A percentile compares a stretch with the other conserved stretches of the same genome.
Evolutionary conservation across 2,113 vertebrate species (phyloP).

Genomic region (Bombycilla garrulus): DNA sequence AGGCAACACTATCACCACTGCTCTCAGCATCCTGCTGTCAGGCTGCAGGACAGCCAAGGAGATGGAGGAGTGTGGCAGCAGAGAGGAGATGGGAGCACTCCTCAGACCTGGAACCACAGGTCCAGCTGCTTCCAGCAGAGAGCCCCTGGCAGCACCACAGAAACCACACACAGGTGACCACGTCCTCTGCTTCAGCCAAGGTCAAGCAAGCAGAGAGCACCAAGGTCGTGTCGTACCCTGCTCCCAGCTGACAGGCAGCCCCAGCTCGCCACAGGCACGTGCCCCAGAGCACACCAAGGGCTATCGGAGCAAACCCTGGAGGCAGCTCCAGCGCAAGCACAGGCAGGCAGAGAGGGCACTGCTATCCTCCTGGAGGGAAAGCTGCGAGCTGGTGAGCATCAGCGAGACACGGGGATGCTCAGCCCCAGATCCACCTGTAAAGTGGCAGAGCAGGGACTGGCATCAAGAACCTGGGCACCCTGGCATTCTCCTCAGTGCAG

Average conservation of each 20-base stretch:
- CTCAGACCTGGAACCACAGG: background rate
- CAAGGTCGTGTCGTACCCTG: background rate
- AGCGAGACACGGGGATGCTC: background rate
- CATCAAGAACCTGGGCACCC: accelerated
- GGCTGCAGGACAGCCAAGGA: background rate
- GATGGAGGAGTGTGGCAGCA: background rate
- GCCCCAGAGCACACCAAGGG: background rate
- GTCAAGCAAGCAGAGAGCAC: background rate
- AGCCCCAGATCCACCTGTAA: background rate
- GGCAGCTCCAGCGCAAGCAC: background rate
- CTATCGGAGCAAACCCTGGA: background rate
- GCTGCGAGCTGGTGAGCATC: background rate
- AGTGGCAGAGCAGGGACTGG: background rate
- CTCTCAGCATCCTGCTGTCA: background rate
- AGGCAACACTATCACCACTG: background rate
- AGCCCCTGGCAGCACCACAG: background rate
- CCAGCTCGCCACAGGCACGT: background rate
- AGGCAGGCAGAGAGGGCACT: background rate
- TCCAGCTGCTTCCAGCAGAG: background rate
- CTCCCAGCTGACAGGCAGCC: background rate
- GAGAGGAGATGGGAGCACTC: background rate
- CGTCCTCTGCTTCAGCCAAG: background rate
- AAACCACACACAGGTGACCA: background rate
- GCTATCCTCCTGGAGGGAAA: background rate
- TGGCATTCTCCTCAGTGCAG: accelerated